phyloP scores from a whole-genome alignment of 2,888 invertebrate species.

The Epinotia nisella region DNA sequence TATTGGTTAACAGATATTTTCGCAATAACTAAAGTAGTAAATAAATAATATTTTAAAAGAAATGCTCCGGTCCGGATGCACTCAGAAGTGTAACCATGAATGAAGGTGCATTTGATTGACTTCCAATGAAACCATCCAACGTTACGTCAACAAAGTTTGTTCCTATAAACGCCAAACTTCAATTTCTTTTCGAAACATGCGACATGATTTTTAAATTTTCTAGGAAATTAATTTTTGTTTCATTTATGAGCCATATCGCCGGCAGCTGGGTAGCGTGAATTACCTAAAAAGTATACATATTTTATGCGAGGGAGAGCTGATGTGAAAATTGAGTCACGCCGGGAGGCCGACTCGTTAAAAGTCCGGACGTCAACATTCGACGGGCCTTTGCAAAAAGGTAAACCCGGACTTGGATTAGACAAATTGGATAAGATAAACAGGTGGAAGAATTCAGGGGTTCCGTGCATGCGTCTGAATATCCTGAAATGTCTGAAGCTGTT shows the following conservation, averaged over 20 bases:
- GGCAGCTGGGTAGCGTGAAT: conserved; percentile 29
- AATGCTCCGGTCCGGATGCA: too few relatives aligned
- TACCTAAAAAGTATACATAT: conserved; percentile 38
- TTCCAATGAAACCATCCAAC: not conserved
- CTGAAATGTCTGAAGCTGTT: not conserved
- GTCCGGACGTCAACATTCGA: conserved; percentile 35
- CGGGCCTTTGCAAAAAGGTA: conserved; percentile 35
- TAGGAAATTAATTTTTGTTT: conserved; percentile 26
- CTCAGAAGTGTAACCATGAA: too few relatives aligned
- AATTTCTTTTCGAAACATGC: not conserved
- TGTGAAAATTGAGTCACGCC: conserved; percentile 42
- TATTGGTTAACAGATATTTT: too few relatives aligned
- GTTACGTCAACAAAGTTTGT: not conserved
- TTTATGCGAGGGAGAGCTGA: conserved; percentile 27
- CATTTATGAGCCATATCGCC: conserved; percentile 32
- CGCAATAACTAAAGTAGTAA: too few relatives aligned
- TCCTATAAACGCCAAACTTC: not conserved
- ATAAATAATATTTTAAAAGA: too few relatives aligned
- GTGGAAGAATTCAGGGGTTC: conserved; percentile 5
- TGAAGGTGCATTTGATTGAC: too few relatives aligned
- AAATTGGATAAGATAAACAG: conserved; percentile 14
- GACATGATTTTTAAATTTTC: conserved; percentile 29
- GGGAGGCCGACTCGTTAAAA: conserved; percentile 38
- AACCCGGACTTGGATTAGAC: conserved; percentile 29
- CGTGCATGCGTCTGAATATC: not conserved